Conservation (phyloP, 1,140 invertebrate species). For the Meloidogyne hapla region DNA sequence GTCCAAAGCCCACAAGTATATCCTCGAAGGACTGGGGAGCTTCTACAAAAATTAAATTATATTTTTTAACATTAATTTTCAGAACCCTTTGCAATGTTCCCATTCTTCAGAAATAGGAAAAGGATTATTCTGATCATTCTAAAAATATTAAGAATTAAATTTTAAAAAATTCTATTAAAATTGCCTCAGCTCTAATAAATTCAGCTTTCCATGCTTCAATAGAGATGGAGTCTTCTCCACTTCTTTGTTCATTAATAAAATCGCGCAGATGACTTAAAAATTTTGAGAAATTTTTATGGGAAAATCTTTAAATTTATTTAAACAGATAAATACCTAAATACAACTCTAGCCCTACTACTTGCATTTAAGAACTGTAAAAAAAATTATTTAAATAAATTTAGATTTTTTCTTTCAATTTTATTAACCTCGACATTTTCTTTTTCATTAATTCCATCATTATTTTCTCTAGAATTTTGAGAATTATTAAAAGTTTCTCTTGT, state of each 20-base stretch:
- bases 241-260: constrained; percentile 40
- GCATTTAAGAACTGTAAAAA: constrained; percentile 48
- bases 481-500: constrained; percentile 23
- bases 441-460: not conserved
- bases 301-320: not conserved
- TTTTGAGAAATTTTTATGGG: too few species aligned
- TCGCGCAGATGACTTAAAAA: constrained; percentile 51
- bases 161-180: not conserved
- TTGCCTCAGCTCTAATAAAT: constrained; percentile 55
- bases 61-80: constrained; percentile 66
- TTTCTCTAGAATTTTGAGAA: not conserved
- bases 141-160: constrained; percentile 13
- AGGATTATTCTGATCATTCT: constrained; percentile 53
- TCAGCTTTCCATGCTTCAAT: constrained; percentile 55
- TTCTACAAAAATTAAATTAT: constrained; percentile 59
- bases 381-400: not conserved
- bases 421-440: not conserved
- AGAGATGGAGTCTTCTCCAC: constrained; percentile 38
- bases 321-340: constrained; percentile 44
- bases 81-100: constrained; percentile 76
- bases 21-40: constrained; percentile 74
- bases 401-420: not conserved
- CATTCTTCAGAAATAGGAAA: constrained; percentile 70
- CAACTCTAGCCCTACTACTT: constrained; percentile 56
- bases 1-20: constrained; percentile 96